Evolutionary conservation across 1,140 invertebrate species (phyloP).

Genomic region (Oedothorax gibbosus): DNA sequence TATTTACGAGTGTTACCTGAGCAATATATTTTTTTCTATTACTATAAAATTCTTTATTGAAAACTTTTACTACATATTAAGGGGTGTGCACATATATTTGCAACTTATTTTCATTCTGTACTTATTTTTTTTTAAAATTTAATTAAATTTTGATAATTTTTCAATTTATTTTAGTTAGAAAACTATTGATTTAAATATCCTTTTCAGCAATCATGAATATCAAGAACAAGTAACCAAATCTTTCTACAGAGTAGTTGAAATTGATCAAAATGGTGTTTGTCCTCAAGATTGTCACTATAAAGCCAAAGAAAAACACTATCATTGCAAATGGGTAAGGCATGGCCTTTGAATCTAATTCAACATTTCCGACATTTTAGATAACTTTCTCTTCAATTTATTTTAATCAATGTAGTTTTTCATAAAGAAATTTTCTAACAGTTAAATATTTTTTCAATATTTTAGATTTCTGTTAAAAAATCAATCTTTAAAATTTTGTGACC

Average conservation of each 20-base stretch:
- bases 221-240: slow-evolving; percentile 86
- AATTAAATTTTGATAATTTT: background rate
- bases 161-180: slow-evolving; percentile 11
- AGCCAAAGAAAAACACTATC: slow-evolving; percentile 85
- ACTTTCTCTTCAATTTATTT: slow-evolving; percentile 30
- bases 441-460: too few species aligned
- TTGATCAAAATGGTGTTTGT: slow-evolving; percentile 73
- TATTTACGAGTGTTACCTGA: background rate
- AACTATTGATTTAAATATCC: slow-evolving; percentile 49
- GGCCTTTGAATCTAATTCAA: slow-evolving; percentile 8
- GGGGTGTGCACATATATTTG: slow-evolving; percentile 36
- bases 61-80: background rate
- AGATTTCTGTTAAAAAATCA: too few species aligned
- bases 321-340: slow-evolving; percentile 75
- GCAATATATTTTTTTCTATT: slow-evolving; percentile 1
- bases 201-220: slow-evolving; percentile 80
- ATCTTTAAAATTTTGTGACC: too few species aligned
- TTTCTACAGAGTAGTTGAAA: slow-evolving; percentile 77
- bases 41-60: background rate
- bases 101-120: background rate
- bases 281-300: slow-evolving; percentile 79
- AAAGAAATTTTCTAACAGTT: too few species aligned
- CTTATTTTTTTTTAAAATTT: background rate
- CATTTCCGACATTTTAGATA: background rate
- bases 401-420: too few species aligned